These are phyloP conservation scores for Nasonia longicornis DNA, from an alignment of 1,140 invertebrate genomes.

Conservation along the genomic window DNA sequence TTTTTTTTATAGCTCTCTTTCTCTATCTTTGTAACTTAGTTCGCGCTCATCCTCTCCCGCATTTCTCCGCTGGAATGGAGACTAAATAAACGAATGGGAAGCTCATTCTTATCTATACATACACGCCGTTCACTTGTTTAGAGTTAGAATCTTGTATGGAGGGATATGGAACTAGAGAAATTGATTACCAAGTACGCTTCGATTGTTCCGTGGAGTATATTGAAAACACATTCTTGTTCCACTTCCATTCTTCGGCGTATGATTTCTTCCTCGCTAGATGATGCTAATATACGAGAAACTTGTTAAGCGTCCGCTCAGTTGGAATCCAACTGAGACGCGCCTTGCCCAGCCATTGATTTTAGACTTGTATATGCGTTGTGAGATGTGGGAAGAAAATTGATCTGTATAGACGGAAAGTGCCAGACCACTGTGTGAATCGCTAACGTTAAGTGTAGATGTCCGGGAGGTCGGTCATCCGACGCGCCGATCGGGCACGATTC, in stretches of 20 bases:
- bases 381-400: background rate
- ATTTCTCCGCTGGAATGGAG: background rate
- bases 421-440: constrained; percentile 7
- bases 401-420: constrained; percentile 33
- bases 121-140: background rate
- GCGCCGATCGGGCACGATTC: background rate
- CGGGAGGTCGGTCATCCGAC: background rate
- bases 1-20: background rate
- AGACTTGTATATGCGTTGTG: background rate
- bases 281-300: background rate
- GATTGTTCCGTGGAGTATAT: background rate
- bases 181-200: background rate
- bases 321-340: background rate
- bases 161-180: background rate
- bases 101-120: constrained; percentile 2
- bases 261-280: background rate
- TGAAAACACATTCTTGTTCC: background rate
- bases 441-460: background rate
- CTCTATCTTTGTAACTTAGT: background rate
- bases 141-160: background rate
- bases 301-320: background rate
- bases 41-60: background rate
- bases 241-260: background rate
- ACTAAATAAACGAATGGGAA: constrained; percentile 1
- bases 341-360: background rate